Percentiles rank a stretch among this genome's conserved stretches.
Evolutionary conservation across 2,113 vertebrate genomes (phyloP).

Genomic region (Podiceps cristatus): DNA sequence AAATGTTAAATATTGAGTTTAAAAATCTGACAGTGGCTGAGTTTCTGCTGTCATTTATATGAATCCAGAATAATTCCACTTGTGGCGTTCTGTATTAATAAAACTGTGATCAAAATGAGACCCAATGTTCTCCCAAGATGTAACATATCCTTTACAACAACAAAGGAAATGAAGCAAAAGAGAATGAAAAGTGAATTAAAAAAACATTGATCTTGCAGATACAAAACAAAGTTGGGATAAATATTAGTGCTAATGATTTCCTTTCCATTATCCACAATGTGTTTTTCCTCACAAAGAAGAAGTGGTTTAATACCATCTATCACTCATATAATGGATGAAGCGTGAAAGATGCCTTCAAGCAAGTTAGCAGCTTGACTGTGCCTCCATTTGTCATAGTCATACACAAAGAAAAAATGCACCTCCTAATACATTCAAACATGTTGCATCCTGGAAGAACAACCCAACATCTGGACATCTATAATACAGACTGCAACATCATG

Average conservation of each 20-base stretch:
- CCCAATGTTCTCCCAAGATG: neutral
- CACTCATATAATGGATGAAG: slow-evolving; percentile 60
- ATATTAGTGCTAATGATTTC: slow-evolving; percentile 36
- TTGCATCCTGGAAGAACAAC: slow-evolving; percentile 25
- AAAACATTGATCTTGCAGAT: slow-evolving; percentile 29
- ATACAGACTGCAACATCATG: neutral
- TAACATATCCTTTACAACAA: neutral
- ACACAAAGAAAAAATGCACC: slow-evolving; percentile 14
- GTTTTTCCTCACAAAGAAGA: neutral
- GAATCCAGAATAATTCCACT: slow-evolving; percentile 1
- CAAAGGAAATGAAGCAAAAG: slow-evolving; percentile 44
- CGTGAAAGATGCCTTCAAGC: slow-evolving; percentile 63
- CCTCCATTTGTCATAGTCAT: slow-evolving; percentile 65
- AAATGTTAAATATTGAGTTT: neutral
- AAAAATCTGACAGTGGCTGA: neutral
- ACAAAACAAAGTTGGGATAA: slow-evolving; percentile 46
- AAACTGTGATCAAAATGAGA: neutral
- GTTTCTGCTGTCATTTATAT: neutral
- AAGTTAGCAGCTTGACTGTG: slow-evolving; percentile 53
- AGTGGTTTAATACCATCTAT: slow-evolving; percentile 45
- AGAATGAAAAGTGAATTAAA: slow-evolving; percentile 43
- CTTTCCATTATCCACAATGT: slow-evolving; percentile 46
- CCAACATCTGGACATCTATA: slow-evolving; percentile 45
- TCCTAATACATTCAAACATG: slow-evolving; percentile 44
- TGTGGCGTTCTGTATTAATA: neutral